Conservation (phyloP, 2,797 vertebrate genomes). For the Molothrus ater region DNA sequence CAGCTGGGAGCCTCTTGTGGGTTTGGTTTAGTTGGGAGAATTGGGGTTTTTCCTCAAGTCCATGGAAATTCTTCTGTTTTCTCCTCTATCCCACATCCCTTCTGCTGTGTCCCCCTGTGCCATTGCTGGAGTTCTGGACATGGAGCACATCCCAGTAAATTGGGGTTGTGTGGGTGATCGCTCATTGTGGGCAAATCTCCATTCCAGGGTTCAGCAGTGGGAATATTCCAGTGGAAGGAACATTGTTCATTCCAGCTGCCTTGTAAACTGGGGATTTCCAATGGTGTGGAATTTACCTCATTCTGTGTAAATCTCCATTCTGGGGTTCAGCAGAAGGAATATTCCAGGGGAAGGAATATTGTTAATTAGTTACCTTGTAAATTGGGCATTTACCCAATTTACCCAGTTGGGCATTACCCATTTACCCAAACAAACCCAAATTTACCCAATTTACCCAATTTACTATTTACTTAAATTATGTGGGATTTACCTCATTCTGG, state of each 20-base stretch:
- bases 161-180: background rate
- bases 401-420: too few species aligned
- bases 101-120: background rate
- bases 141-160: background rate
- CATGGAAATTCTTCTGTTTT: background rate
- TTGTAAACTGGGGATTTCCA: background rate
- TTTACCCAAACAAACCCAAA: too few species aligned
- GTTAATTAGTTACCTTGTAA: too few species aligned
- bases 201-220: accelerated
- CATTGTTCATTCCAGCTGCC: too few species aligned
- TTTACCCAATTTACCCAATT: too few species aligned
- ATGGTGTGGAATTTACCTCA: accelerated
- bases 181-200: accelerated
- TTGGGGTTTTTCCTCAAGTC: background rate
- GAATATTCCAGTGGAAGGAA: background rate
- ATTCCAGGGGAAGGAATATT: background rate
- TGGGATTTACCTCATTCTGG: accelerated
- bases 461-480: too few species aligned
- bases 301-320: background rate
- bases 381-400: too few species aligned
- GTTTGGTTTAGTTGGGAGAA: background rate
- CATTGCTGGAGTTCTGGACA: background rate
- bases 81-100: background rate
- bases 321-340: accelerated
- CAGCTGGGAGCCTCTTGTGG: accelerated